Conservation (phyloP, 2,888 invertebrate genomes). For the Rotaria macrura region DNA sequence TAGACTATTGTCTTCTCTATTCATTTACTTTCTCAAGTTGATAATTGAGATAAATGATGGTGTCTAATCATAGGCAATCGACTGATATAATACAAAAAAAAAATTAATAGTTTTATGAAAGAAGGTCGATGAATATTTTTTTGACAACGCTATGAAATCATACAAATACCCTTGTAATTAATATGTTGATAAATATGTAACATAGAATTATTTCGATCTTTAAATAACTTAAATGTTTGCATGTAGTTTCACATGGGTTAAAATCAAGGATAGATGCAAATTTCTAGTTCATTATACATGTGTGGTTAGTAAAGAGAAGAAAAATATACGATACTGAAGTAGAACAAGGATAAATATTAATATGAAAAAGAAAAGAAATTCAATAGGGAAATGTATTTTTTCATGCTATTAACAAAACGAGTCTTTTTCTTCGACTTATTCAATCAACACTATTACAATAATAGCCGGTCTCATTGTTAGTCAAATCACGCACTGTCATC, state of each 20-base stretch:
- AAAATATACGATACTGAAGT: neutral
- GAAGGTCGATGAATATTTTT: neutral
- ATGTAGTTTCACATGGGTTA: too few species aligned
- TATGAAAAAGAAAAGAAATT: neutral
- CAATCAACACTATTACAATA: neutral
- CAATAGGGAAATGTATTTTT: neutral
- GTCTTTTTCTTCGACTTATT: neutral
- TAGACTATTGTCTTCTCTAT: neutral
- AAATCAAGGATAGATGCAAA: too few species aligned
- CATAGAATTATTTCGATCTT: too few species aligned
- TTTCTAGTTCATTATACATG: too few species aligned
- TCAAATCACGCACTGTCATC: neutral
- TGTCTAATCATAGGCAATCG: neutral
- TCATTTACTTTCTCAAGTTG: neutral
- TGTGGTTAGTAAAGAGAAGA: neutral
- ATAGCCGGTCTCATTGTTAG: neutral
- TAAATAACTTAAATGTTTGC: too few species aligned
- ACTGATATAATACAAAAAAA: neutral
- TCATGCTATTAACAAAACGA: neutral
- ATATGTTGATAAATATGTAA: too few species aligned
- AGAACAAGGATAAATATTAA: neutral
- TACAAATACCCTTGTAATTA: too few species aligned
- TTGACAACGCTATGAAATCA: too few species aligned
- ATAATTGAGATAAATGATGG: neutral
- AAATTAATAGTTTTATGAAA: neutral